phyloP scores from a whole-genome alignment of 2,113 vertebrate genomes.

The human region DNA sequence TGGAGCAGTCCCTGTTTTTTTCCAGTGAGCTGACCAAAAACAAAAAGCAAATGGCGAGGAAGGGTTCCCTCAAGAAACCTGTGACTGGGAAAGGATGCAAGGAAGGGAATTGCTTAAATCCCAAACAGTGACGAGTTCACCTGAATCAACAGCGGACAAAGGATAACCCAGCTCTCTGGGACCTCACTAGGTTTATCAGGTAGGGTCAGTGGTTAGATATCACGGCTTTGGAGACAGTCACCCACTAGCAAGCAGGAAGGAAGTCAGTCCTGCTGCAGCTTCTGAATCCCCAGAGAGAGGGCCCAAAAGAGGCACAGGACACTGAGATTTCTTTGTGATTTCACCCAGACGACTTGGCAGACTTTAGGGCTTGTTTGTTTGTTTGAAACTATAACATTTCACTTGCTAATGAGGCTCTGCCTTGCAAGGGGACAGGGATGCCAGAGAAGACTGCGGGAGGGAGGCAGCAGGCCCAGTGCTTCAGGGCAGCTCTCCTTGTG shows the following conservation, averaged over 20 bases:
- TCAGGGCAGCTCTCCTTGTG: neutral
- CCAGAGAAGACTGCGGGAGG: conserved; percentile 45
- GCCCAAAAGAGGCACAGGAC: neutral
- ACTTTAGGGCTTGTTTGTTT: conserved; percentile 35
- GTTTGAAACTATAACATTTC: conserved; percentile 64
- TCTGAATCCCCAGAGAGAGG: neutral
- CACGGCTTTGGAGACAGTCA: neutral
- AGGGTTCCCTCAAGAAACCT: conserved; percentile 1
- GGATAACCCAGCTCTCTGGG: neutral
- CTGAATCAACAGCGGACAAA: neutral
- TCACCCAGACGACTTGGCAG: conserved; percentile 34
- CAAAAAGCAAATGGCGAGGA: neutral
- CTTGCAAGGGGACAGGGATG: conserved; percentile 26
- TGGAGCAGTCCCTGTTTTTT: neutral
- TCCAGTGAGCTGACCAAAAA: neutral
- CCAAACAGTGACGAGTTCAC: neutral
- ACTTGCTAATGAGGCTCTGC: conserved; percentile 59
- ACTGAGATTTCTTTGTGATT: conserved; percentile 62
- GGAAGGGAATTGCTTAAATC: neutral
- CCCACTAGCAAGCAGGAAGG: neutral
- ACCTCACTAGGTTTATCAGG: neutral
- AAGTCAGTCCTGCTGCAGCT: neutral
- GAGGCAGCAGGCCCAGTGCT: neutral
- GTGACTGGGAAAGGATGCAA: neutral
- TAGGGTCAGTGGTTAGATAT: neutral